Conservation (phyloP, 64 coral and sea anemone species). For the Montipora cactus region DNA sequence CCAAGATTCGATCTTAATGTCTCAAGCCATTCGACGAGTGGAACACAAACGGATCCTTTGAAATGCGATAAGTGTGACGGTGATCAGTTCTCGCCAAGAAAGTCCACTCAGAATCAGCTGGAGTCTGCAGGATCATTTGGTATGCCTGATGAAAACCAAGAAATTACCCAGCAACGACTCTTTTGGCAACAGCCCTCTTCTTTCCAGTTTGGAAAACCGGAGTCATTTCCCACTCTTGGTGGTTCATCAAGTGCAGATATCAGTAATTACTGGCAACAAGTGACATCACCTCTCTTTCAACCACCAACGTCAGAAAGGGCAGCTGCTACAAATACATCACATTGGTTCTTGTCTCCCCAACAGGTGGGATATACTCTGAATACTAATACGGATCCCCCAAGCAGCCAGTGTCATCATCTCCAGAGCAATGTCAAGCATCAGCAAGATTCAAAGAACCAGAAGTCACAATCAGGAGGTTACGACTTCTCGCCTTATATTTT, state of each 20-base stretch:
- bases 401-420: constrained; percentile 14
- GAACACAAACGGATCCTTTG: constrained; percentile 1
- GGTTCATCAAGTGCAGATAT: background rate
- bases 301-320: constrained; percentile 22
- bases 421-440: constrained; percentile 18
- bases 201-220: constrained; percentile 59
- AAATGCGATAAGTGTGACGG: background rate
- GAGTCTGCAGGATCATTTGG: background rate
- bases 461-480: background rate
- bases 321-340: constrained; percentile 16
- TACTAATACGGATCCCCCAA: background rate
- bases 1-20: constrained; percentile 21
- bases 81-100: background rate
- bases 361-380: background rate
- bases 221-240: constrained; percentile 35
- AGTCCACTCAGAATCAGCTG: constrained; percentile 18
- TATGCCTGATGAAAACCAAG: constrained; percentile 6
- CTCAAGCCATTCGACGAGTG: background rate
- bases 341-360: background rate
- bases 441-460: background rate
- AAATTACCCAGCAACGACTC: constrained; percentile 14
- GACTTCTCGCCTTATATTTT: constrained; percentile 61
- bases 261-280: constrained; percentile 21
- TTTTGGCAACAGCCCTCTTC: constrained; percentile 79
- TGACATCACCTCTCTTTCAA: constrained; percentile 56